Evolutionary conservation across 2,113 vertebrate species (phyloP).

Genomic region (Ellobius talpinus): DNA sequence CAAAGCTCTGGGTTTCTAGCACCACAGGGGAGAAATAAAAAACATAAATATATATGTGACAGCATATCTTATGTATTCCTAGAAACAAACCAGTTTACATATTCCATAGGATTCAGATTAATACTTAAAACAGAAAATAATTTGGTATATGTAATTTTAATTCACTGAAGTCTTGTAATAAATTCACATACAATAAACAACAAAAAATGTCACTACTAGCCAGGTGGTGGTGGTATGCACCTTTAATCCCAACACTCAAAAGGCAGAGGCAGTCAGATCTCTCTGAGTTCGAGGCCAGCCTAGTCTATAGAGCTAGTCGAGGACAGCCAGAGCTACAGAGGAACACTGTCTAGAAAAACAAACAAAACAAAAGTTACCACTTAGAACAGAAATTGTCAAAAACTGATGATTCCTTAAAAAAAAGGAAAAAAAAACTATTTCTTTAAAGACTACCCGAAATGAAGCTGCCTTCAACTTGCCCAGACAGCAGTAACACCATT

Average conservation of each 20-base stretch:
- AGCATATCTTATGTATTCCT: neutral
- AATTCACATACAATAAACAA: conserved; percentile 41
- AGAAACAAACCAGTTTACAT: conserved; percentile 33
- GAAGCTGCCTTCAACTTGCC: neutral
- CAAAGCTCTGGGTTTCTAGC: neutral
- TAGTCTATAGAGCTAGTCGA: neutral
- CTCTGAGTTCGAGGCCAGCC: neutral
- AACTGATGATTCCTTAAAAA: neutral
- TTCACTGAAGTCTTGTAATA: conserved; percentile 23
- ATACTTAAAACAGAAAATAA: conserved; percentile 8
- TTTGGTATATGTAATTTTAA: conserved; percentile 27
- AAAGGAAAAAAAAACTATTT: neutral
- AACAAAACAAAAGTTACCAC: neutral
- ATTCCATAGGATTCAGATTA: neutral
- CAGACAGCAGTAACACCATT: neutral
- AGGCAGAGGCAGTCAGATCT: neutral
- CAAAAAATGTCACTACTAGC: neutral
- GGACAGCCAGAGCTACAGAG: neutral
- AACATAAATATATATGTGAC: neutral
- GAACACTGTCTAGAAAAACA: neutral
- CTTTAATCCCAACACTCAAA: neutral
- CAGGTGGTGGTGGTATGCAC: neutral
- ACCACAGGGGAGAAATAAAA: neutral
- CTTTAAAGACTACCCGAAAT: conserved; percentile 26
- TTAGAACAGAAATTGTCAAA: conserved; percentile 28